phyloP scores from a whole-genome alignment of 1,140 invertebrate species.

The Bacillus rossius region DNA sequence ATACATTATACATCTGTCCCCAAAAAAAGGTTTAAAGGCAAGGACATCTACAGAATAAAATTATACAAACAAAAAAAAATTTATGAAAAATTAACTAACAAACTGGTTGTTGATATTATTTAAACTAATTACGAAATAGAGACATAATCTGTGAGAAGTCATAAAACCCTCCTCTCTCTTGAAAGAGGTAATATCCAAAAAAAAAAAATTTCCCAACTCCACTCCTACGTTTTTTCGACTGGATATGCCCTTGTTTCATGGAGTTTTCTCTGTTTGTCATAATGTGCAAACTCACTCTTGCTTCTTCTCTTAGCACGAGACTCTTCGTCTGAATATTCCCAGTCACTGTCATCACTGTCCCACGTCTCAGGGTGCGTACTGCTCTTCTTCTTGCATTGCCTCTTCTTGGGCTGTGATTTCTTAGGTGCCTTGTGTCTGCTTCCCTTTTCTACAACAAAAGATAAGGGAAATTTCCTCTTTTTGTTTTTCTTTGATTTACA shows the following conservation, averaged over 20 bases:
- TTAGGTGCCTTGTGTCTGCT: background rate
- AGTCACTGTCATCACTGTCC: conserved; percentile 29
- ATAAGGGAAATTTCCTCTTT: too few relatives aligned
- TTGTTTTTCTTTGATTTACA: conserved; percentile 4
- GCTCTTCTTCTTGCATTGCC: conserved; percentile 2
- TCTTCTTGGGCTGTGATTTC: background rate
- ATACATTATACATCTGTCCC: too few relatives aligned
- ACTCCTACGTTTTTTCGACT: too few relatives aligned
- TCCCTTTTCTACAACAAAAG: background rate
- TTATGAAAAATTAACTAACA: background rate
- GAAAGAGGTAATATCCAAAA: too few relatives aligned
- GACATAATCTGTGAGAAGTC: too few relatives aligned
- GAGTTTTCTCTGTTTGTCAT: too few relatives aligned
- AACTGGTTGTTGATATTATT: conserved; percentile 10
- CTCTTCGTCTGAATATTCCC: conserved; percentile 29
- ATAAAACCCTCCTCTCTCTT: too few relatives aligned
- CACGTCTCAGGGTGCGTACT: conserved; percentile 16
- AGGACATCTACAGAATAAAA: background rate
- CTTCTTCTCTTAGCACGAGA: conserved; percentile 12
- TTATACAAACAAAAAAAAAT: background rate
- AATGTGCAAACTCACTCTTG: conserved; percentile 15
- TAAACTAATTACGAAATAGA: conserved; percentile 21
- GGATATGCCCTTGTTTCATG: too few relatives aligned
- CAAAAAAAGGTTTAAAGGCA: too few relatives aligned
- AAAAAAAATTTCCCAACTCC: too few relatives aligned